Base-by-base conservation (phyloP, 2,797 vertebrate genomes). In the Mormyrus proboscirostris region DNA sequence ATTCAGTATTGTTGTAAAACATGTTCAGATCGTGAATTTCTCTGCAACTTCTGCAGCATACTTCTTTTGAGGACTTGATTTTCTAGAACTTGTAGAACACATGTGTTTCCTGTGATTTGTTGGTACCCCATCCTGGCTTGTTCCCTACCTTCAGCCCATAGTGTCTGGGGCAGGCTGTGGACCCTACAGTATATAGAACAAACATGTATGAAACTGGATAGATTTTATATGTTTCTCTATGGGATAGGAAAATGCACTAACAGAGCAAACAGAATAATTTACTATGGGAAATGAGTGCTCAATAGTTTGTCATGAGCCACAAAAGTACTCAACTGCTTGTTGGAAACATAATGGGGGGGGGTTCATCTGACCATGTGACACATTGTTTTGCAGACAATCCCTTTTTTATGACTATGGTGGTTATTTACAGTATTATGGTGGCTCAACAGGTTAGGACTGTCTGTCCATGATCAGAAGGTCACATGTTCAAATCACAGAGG, bases 1-100 rank as follows among this genome's bases (percentile, higher is more conserved):
- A 82, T 47, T 82, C 76, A 82, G 41, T 10, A 82, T 82, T 47
- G 76, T 47, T 82, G 76, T 47, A 82, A 82, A 82, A 82, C 76
- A 82, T 82, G 76, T n/a, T 82, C 76, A n/a, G 76, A n/a, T 44
- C 19, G 14, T 79, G 38, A 79, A 44, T 79, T 47, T 82, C 38
- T 44, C 41, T 47, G 76, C 76, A 82, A 82, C 38, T 62, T 85
- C 88, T 79, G 38, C 51, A 49, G 82, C 79, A 87, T 3, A 1
- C 2, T 2, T 51, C 0, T 38, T 47, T 1, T 51, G 41, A 16
- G 5, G 88, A 25, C 1, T 55, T 82, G 76, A 82, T 82, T 82
- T 82, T 82, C 38, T 82, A 82, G 19, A 44, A 82, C 76, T 59
- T 59, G n/a, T 22, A 22, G 57, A 59, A 59, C 57, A 73, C 33